phyloP scores from a whole-genome alignment of 2,113 vertebrate genomes.

The Oxygymnocypris stewartii region DNA sequence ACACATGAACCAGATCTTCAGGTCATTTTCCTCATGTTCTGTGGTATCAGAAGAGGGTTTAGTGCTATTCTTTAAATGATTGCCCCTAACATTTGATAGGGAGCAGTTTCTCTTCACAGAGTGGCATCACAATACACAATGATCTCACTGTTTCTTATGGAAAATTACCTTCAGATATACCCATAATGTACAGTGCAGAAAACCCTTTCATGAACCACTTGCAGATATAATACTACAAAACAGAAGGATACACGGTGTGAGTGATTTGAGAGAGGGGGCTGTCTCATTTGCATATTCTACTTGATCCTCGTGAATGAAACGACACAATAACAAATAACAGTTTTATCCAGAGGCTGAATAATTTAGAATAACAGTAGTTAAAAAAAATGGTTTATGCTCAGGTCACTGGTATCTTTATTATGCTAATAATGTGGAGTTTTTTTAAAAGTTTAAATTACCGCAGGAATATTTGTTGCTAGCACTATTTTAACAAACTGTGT shows the following conservation, averaged over 20 bases:
- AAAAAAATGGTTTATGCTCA: not conserved
- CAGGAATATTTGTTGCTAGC: not conserved
- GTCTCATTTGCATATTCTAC: not conserved
- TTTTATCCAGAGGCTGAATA: not conserved
- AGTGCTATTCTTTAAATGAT: constrained; percentile 36
- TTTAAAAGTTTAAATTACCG: not conserved
- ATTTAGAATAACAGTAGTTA: not conserved
- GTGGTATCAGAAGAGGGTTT: constrained; percentile 2
- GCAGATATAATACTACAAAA: not conserved
- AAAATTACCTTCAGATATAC: no score
- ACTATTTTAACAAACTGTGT: not conserved
- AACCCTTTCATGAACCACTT: not conserved
- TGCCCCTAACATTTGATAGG: constrained; percentile 30
- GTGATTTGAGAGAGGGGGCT: not conserved
- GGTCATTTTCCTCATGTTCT: constrained; percentile 35
- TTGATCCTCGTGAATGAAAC: not conserved
- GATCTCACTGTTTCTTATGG: not conserved
- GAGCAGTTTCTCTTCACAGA: not conserved
- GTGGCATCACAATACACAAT: not conserved
- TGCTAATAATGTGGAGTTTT: not conserved
- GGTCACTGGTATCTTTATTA: not conserved
- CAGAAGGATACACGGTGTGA: not conserved
- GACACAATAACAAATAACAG: not conserved
- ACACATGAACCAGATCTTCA: constrained; percentile 19
- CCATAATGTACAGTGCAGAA: not conserved